Evolutionary conservation across 2,888 invertebrate genomes (phyloP), one percentile per base, ranked within the genome.

Genomic region (Himalopsyche japonica): DNA sequence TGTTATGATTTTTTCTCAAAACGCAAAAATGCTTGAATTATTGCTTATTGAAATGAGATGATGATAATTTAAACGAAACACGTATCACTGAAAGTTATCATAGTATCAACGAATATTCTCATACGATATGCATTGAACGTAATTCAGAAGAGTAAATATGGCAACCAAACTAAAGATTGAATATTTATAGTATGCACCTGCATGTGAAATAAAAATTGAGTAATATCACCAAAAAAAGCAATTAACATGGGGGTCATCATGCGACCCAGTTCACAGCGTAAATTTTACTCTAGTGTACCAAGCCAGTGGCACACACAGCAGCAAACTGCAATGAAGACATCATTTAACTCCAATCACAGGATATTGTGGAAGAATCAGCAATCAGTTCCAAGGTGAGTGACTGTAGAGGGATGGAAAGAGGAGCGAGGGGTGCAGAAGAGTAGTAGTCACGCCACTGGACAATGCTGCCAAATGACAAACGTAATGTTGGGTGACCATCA

Each of bases 351-450:
- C 83, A 85, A 85, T 85, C 85, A 85, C 85, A 76, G 78, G 82
- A 85, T 81, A 85, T 85, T 85, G 85, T 85, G 83, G 81, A 86
- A 87, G 88, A 89, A 89, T 89, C 89, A 88, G 88, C 85, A 88
- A 89, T 89, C 89, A 88, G 87, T 86, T 87, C 88, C 86, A 70
- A 70, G 70, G 70, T 70, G 70, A 70, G 12, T 27, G 70, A 27
- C 32, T 30, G 24, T 15, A 10, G 30, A 30, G 15, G 70, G 0
- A 15, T 24, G 15, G 70, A 70, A 70, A 70, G 27, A 15, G 30
- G 30, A 15, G 27, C 12, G 30, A 70, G 70, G 27, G 27, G 15
- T 70, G 15, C 15, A 30, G 30, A 27, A 27, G 24, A 70, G 27
- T 30, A 27, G 70, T 27, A 70, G 70, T 70, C 57, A 20, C 57